phyloP scores from a whole-genome alignment of 1,140 invertebrate genomes.

The Bombus difficillimus region DNA sequence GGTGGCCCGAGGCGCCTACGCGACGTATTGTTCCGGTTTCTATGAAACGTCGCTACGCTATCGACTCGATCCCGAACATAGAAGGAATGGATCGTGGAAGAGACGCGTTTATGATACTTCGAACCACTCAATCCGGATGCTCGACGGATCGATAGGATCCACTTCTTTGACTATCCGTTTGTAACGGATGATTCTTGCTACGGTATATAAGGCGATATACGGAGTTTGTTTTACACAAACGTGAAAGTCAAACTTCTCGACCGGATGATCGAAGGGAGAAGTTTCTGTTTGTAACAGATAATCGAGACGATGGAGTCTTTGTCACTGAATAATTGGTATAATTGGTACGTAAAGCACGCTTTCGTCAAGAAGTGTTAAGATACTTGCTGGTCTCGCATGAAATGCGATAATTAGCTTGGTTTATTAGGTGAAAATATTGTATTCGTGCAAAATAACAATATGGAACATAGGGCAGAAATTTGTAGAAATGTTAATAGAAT shows the following conservation, averaged over 20 bases:
- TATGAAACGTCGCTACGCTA: constrained; percentile 41
- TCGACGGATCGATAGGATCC: constrained; percentile 26
- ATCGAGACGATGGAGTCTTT: neutral
- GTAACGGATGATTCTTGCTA: neutral
- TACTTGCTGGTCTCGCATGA: neutral
- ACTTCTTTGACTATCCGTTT: neutral
- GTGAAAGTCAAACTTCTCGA: neutral
- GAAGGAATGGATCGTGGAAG: constrained; percentile 12
- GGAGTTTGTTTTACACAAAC: neutral
- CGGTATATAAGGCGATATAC: neutral
- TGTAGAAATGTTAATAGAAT: neutral
- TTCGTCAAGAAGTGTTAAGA: neutral
- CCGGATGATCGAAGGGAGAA: neutral
- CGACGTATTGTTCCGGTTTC: constrained; percentile 66
- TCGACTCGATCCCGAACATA: constrained; percentile 10
- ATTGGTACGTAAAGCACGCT: neutral
- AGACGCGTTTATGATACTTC: constrained; percentile 8
- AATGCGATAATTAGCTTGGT: neutral
- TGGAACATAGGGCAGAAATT: neutral
- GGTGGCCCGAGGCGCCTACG: constrained; percentile 44
- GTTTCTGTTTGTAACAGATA: neutral
- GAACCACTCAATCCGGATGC: constrained; percentile 23
- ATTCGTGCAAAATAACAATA: neutral
- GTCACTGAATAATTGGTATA: neutral
- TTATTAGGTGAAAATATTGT: neutral